Conservation (phyloP, 2,113 vertebrate genomes). For the Phyllostomus discolor region DNA sequence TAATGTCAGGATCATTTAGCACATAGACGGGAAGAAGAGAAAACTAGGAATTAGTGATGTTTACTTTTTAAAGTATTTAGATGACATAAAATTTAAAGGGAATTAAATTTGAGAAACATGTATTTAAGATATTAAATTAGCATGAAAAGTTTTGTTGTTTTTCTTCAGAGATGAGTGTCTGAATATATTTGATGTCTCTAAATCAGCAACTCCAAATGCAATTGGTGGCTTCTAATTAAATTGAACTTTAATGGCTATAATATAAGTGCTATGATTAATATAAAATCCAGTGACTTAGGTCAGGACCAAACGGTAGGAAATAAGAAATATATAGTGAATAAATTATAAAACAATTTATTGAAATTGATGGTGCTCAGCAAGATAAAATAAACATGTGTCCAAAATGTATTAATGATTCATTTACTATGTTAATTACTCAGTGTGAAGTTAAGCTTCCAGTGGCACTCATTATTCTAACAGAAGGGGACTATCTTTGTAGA, state of each 20-base stretch:
- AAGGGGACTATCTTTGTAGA: slow-evolving; percentile 29
- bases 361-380: slow-evolving; percentile 58
- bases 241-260: slow-evolving; percentile 23
- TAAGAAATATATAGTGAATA: slow-evolving; percentile 15
- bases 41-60: neutral
- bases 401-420: slow-evolving; percentile 52
- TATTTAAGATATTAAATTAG: neutral
- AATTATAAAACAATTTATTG: slow-evolving; percentile 59
- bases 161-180: neutral
- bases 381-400: slow-evolving; percentile 66
- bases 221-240: neutral
- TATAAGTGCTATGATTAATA: neutral
- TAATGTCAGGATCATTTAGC: neutral
- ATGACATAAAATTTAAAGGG: neutral
- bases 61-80: neutral
- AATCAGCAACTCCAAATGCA: neutral
- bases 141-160: neutral
- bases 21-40: rapidly evolving
- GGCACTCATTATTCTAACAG: slow-evolving; percentile 49
- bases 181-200: slow-evolving; percentile 33
- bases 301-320: slow-evolving; percentile 47
- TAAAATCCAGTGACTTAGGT: neutral
- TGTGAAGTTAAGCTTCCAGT: slow-evolving; percentile 55
- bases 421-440: slow-evolving; percentile 71
- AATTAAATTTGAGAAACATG: neutral